Percentiles rank a stretch among this genome's conserved stretches.
These are phyloP conservation scores for Tupaia tana DNA, from an alignment of 2,113 vertebrate genomes.

Conservation along the genomic window DNA sequence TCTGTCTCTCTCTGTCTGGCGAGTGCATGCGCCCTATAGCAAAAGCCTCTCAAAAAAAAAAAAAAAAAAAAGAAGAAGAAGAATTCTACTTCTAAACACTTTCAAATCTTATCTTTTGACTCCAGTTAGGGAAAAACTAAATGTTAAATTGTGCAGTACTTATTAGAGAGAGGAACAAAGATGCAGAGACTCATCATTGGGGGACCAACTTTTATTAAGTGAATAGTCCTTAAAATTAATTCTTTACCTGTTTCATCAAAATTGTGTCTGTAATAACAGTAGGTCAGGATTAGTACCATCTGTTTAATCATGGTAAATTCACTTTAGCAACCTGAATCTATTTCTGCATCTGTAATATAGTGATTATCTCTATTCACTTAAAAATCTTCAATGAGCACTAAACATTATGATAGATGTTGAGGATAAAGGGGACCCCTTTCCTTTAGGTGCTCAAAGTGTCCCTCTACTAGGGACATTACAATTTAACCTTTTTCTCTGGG, in stretches of 20 bases:
- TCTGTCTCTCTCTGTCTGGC: too few relatives aligned
- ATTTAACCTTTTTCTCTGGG: background rate
- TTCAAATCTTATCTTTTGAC: conserved; percentile 27
- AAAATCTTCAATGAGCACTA: background rate
- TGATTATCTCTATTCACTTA: background rate
- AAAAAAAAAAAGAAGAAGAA: too few relatives aligned
- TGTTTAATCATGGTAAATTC: background rate
- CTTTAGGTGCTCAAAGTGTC: background rate
- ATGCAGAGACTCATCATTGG: background rate
- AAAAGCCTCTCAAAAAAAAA: too few relatives aligned
- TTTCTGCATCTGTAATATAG: background rate
- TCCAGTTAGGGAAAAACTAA: conserved; percentile 15
- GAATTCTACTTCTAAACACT: background rate
- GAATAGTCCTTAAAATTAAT: conserved; percentile 32
- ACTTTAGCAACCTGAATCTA: conserved; percentile 5
- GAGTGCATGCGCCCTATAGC: too few relatives aligned
- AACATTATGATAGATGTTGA: background rate
- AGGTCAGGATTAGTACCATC: background rate
- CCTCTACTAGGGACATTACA: background rate
- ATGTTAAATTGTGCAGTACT: background rate
- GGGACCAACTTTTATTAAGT: conserved; percentile 32
- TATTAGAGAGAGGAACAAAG: conserved; percentile 14
- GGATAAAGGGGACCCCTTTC: background rate
- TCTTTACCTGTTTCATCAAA: background rate
- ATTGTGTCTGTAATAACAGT: background rate